Conservation (phyloP, 2,888 invertebrate species). For the Sylvicola fuscatus region DNA sequence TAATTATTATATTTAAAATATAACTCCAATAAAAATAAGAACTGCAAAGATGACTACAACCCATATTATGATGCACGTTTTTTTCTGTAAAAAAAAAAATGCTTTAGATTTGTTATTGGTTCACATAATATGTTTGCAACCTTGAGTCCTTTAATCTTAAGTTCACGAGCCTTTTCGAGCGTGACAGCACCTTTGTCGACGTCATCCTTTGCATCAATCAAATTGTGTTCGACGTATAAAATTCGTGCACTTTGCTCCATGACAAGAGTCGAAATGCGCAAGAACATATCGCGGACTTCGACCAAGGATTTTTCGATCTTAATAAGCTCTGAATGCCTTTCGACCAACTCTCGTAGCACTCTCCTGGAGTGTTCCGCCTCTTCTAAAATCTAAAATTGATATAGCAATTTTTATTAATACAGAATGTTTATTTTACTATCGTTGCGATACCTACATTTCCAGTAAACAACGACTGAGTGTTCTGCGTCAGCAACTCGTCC, state of each 20-base stretch:
- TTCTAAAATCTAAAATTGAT: slow-evolving; percentile 18
- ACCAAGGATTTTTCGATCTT: slow-evolving; percentile 24
- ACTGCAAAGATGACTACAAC: slow-evolving; percentile 6
- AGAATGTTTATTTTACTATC: background rate
- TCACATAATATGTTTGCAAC: too few species aligned
- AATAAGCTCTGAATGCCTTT: slow-evolving; percentile 21
- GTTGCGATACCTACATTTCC: slow-evolving; percentile 20
- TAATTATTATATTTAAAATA: slow-evolving; percentile 2
- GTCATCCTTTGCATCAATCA: slow-evolving; percentile 19
- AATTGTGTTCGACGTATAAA: slow-evolving; percentile 24
- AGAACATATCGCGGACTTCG: slow-evolving; percentile 23
- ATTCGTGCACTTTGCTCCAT: slow-evolving; percentile 24
- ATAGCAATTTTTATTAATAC: slow-evolving; percentile 6
- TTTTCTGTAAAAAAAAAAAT: slow-evolving; percentile 6
- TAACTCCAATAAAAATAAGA: slow-evolving; percentile 5
- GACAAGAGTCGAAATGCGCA: slow-evolving; percentile 23
- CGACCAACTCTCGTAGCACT: slow-evolving; percentile 21
- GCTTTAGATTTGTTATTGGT: background rate
- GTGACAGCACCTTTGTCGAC: slow-evolving; percentile 22
- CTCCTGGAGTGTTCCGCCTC: slow-evolving; percentile 23
- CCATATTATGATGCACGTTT: slow-evolving; percentile 10
- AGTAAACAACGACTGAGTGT: slow-evolving; percentile 23
- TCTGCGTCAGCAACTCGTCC: slow-evolving; percentile 22
- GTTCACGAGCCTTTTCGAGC: slow-evolving; percentile 11
- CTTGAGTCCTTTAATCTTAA: slow-evolving; percentile 12